Evolutionary conservation across 2,797 vertebrate genomes (phyloP).

Genomic region (Squalus acanthias): DNA sequence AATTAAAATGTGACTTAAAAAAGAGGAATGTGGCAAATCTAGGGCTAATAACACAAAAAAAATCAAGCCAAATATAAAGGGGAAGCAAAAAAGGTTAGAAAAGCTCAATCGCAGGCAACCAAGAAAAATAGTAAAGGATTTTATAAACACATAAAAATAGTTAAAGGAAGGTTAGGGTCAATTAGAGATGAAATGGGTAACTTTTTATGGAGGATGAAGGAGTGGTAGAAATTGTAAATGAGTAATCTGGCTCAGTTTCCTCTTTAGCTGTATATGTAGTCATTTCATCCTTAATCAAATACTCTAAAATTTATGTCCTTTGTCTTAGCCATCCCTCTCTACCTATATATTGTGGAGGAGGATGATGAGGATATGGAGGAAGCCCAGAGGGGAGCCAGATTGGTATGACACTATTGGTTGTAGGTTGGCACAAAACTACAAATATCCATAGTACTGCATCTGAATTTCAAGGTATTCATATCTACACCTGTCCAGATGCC

Average conservation of each 20-base stretch:
- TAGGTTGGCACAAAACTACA: background rate
- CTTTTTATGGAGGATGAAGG: background rate
- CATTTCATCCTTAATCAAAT: background rate
- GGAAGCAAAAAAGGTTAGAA: background rate
- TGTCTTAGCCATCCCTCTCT: background rate
- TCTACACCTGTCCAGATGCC: background rate
- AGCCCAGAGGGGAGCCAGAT: background rate
- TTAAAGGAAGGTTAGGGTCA: background rate
- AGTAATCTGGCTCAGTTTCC: background rate
- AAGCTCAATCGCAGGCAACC: background rate
- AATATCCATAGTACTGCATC: background rate
- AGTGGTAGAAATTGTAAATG: background rate
- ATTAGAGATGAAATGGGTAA: background rate
- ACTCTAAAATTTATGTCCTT: background rate
- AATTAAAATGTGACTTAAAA: conserved; percentile 2
- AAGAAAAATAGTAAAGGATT: background rate
- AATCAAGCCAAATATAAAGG: background rate
- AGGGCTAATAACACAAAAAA: background rate
- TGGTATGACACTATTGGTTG: background rate
- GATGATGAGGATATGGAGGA: background rate
- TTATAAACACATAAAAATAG: background rate
- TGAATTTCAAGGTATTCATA: background rate
- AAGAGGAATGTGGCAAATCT: background rate
- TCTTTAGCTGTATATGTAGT: background rate
- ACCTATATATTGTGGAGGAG: background rate